phyloP scores from a whole-genome alignment of 2,797 vertebrate species.

The Babyrousa celebensis region DNA sequence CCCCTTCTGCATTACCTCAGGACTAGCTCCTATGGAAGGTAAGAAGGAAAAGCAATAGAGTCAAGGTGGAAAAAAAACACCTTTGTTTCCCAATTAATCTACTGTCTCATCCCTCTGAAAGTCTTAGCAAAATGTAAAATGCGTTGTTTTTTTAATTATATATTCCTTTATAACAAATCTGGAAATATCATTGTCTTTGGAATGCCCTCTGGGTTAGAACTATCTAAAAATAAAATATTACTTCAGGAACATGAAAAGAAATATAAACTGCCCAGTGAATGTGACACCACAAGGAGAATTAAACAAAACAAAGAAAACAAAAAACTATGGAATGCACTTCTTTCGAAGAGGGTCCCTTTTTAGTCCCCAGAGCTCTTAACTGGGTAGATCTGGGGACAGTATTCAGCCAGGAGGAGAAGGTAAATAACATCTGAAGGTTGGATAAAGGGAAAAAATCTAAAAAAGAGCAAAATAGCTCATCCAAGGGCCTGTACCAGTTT shows the following conservation, averaged over 20 bases:
- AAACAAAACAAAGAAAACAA: constrained; percentile 66
- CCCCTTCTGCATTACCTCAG: not conserved
- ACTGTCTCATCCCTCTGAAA: constrained; percentile 11
- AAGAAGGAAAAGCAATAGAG: not conserved
- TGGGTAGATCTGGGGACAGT: not conserved
- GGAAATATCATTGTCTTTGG: not conserved
- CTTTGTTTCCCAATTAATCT: not conserved
- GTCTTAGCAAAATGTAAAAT: constrained; percentile 34
- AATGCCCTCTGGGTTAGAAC: constrained; percentile 75
- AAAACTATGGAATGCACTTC: constrained; percentile 50
- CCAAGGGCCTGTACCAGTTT: not conserved
- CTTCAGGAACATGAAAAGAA: constrained; percentile 76
- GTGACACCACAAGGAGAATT: constrained; percentile 57
- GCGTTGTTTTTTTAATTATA: not conserved
- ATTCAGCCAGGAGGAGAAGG: not conserved
- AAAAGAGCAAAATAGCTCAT: constrained; percentile 33
- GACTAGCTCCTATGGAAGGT: not conserved
- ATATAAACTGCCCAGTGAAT: constrained; percentile 59
- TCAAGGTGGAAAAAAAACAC: not conserved
- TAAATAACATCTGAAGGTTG: constrained; percentile 40
- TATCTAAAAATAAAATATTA: constrained; percentile 82
- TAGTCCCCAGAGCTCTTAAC: not conserved
- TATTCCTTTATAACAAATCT: constrained; percentile 25
- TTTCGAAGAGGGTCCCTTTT: constrained; percentile 49
- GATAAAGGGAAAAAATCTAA: constrained; percentile 37